Evolutionary conservation across 1,140 invertebrate genomes (phyloP), one percentile per base, ranked within the genome.

Genomic region (Drosophila orena): DNA sequence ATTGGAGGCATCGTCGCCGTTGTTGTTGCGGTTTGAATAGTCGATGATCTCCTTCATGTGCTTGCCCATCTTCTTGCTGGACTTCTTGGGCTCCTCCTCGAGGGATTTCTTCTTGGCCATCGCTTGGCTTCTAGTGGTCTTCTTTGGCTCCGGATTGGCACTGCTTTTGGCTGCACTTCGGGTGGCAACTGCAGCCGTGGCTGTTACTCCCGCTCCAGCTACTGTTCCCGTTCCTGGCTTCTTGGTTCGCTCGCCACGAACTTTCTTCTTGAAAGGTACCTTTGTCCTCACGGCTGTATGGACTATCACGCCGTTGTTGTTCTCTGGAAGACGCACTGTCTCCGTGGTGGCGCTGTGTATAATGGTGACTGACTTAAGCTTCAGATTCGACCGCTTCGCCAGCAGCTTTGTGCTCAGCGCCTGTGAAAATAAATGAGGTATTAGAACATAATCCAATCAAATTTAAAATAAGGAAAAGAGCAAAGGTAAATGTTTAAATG

Each of bases 331-430:
- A 6, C 96, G 95, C 68, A 97, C 96, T 47, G 96, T 96, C 93
- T 97, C 96, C 43, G 96, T 97, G 62, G 96, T 96, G 70, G 96
- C 96, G 90, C 96, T 97, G 94, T 97, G 96, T 78, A 97, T 96
- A 93, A 97, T 97, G 71, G 96, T 97, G 64, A 97, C 95, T 12
- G 95, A 96, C 92, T 96, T 97, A 84, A 96, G 94, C 93, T 97
- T 97, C 92, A 95, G 93, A 90, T 96, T 95, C 78, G 95, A 95
- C 43, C 94, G 94, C 74, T 97, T 97, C 77, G 96, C 95, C 74
- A 97, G 93, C 76, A 96, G 94, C 79, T 95, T 95, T 77, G 95
- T 96, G 93, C 96, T 96, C 81, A 95, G 94, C 88, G 96, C 94
- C 96, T 97, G 91, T 4, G 15, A 4, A 35, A 24, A 91, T 17